A percentile compares a stretch with the other conserved stretches of the same genome.
phyloP scores from a whole-genome alignment of 2,888 invertebrate species.

The Metalampra italica region DNA sequence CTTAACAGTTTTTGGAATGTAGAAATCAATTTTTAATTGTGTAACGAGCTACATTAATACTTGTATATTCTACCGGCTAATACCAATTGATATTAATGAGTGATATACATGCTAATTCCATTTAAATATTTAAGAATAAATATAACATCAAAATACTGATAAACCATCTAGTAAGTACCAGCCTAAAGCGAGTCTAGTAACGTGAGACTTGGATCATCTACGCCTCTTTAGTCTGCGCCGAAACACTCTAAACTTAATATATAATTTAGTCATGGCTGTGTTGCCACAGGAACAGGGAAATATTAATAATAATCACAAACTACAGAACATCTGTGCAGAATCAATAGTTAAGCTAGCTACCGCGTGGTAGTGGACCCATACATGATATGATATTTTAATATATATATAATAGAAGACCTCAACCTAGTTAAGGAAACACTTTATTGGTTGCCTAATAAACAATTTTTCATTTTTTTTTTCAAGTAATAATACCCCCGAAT shows the following conservation, averaged over 20 bases:
- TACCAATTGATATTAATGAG: not conserved
- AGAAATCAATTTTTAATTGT: not conserved
- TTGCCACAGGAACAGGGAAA: slow-evolving; percentile 21
- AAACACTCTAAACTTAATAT: slow-evolving; percentile 21
- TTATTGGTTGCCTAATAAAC: too few species aligned
- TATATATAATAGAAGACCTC: not conserved
- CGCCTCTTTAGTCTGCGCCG: not conserved
- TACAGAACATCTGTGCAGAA: not conserved
- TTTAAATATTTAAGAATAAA: not conserved
- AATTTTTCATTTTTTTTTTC: too few species aligned
- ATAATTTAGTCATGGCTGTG: slow-evolving; percentile 42
- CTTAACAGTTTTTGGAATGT: not conserved
- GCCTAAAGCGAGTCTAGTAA: too few species aligned
- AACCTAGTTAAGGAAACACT: too few species aligned
- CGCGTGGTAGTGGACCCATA: not conserved
- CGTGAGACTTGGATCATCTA: too few species aligned
- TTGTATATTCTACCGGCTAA: not conserved
- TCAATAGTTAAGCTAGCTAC: not conserved
- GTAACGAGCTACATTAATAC: not conserved
- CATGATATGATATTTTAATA: not conserved
- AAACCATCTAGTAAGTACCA: not conserved
- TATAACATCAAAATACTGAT: not conserved
- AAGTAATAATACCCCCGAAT: not conserved
- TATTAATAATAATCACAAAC: not conserved
- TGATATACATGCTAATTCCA: not conserved